Base-by-base conservation (phyloP, 2,113 vertebrate species). In the Fregata magnificens region DNA sequence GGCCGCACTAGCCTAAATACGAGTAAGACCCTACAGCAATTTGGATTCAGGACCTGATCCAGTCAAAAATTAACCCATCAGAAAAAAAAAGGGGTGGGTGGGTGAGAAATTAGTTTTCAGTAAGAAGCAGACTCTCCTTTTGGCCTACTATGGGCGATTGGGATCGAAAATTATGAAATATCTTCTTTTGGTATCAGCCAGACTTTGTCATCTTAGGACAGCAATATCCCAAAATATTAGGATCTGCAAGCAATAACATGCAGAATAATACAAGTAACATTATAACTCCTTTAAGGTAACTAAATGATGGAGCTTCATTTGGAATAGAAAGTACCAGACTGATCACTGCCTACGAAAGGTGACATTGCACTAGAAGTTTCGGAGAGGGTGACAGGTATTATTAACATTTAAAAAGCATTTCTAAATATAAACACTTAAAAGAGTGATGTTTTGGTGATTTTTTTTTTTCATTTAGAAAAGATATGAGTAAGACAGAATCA, bases 51-150 rank as follows among this genome's bases (percentile, higher is more conserved):
- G 42, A 77, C 20, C 6, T 32, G 15, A 69, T 77, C 9, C 24
- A 80, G 40, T 5, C 6, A 77, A 65, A 95, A 95, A 69, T 24
- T 22, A 89, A 72, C 19, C 9, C 11, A 38, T 49, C 26, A 67
- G 8, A 32, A 45, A 81, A 62, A n/a, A 56, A 63, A 62, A 22
- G 2, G 2, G 4, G 5, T 2, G 4, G 3, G 5, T 29, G 6
- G 3, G 38, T 61, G 76, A 81, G 15, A 77, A 82, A 67, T n/a
- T 11, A 24, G 3, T 71, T 92, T 85, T 66, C 44, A 61, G 6
- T 62, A 66, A 80, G 58, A 24, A 52, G 36, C 9, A 86, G 62
- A 22, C 29, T 50, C 11, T 71, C 13, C 28, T 74, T 79, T 85
- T 61, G 42, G 14, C 26, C 58, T 52, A 16, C 26, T 47, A 6